Percentiles rank a stretch among this genome's conserved stretches.
phyloP scores from a whole-genome alignment of 2,797 vertebrate genomes.

The Pangasius djambal region DNA sequence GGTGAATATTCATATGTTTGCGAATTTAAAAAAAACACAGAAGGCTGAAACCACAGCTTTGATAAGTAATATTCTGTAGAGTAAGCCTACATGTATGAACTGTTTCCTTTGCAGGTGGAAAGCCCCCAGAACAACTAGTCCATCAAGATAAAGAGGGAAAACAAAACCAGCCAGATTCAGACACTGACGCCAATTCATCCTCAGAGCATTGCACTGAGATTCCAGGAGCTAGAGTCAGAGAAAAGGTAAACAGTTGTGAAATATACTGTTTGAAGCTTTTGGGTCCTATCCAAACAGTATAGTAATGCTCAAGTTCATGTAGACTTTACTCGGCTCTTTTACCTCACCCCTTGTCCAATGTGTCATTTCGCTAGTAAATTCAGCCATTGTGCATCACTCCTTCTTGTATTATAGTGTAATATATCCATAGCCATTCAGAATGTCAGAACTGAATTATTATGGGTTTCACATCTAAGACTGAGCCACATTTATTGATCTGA shows the following conservation, averaged over 20 bases:
- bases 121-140: neutral
- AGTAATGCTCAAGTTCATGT: neutral
- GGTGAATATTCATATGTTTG: neutral
- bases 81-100: neutral
- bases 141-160: neutral
- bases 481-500: neutral
- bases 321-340: neutral
- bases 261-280: neutral
- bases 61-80: neutral
- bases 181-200: too few species aligned
- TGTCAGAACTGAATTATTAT: neutral
- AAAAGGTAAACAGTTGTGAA: constrained; percentile 20
- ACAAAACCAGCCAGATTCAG: neutral
- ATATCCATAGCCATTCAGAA: neutral
- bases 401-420: too few species aligned
- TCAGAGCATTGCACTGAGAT: neutral
- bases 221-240: neutral
- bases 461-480: neutral
- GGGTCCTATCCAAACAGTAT: too few species aligned
- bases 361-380: neutral
- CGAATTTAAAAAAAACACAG: neutral
- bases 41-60: neutral
- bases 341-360: neutral
- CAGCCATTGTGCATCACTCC: too few species aligned
- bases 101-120: constrained; percentile 20